These are phyloP conservation scores for Aleiodes sp. DNA, from an alignment of 1,140 invertebrate species.

Conservation along the genomic window DNA sequence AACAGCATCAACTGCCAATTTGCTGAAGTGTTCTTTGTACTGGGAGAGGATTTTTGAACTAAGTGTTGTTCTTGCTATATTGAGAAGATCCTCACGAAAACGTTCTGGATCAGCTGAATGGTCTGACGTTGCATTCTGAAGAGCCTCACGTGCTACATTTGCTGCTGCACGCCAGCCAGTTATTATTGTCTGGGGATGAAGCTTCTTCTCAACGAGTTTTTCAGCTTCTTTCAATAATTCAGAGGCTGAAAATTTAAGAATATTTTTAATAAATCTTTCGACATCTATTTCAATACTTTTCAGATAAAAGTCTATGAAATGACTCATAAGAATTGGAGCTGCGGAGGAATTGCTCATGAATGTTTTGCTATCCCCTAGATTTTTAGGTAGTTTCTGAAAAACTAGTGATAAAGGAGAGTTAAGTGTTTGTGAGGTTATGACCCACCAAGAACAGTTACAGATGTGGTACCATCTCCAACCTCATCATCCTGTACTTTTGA, in stretches of 20 bases:
- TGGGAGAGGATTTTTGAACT: conserved; percentile 98
- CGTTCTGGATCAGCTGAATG: conserved; percentile 82
- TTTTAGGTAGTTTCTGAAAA: too few species aligned
- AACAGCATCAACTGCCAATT: conserved; percentile 95
- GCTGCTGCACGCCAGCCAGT: conserved; percentile 92
- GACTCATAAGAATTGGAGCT: too few species aligned
- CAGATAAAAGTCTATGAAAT: too few species aligned
- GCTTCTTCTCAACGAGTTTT: conserved; percentile 90
- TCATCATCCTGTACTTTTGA: conserved; percentile 99
- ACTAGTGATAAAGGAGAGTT: not conserved
- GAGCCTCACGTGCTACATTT: conserved; percentile 82
- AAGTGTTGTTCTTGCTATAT: conserved; percentile 97
- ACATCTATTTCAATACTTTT: too few species aligned
- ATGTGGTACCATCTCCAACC: conserved; percentile 99
- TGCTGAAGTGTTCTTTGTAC: conserved; percentile 96
- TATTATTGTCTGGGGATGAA: conserved; percentile 99
- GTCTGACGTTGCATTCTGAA: conserved; percentile 81
- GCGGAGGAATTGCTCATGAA: too few species aligned
- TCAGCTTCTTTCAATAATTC: conserved; percentile 97
- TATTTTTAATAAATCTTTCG: too few species aligned
- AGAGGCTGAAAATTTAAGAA: conserved; percentile 72
- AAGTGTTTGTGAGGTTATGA: conserved; percentile 21
- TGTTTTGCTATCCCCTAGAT: too few species aligned
- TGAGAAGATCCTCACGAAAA: conserved; percentile 91
- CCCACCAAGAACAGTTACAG: conserved; percentile 91